Conservation (phyloP, 2,888 invertebrate genomes). For the Acrobasis suavella region DNA sequence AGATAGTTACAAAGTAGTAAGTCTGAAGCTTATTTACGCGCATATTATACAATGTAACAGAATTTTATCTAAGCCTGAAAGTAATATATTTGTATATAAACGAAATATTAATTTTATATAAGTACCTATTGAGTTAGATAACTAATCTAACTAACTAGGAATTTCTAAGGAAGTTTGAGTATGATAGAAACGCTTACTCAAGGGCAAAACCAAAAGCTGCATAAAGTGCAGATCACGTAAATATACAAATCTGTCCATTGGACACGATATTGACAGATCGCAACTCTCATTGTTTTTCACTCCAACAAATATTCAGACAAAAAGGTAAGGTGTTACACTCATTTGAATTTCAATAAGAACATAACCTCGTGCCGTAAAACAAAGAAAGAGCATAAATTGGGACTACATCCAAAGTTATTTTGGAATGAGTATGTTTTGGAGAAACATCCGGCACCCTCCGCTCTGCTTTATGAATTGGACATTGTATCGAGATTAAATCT, state of each 20-base stretch:
- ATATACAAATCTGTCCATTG: slow-evolving; percentile 14
- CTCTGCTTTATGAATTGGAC: slow-evolving; percentile 56
- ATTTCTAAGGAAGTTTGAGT: background rate
- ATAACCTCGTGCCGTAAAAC: slow-evolving; percentile 42
- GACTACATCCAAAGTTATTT: slow-evolving; percentile 60
- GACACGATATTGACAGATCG: slow-evolving; percentile 10
- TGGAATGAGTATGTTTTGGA: slow-evolving; percentile 55
- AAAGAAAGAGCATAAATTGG: slow-evolving; percentile 51
- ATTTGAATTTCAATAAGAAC: slow-evolving; percentile 32
- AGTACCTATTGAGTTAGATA: too few relatives aligned
- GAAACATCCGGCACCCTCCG: slow-evolving; percentile 64
- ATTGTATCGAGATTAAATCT: slow-evolving; percentile 46
- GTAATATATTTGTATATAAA: too few relatives aligned
- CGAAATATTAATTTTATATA: too few relatives aligned
- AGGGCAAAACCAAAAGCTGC: slow-evolving; percentile 8
- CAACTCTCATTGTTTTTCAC: slow-evolving; percentile 8
- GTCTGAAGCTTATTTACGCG: too few relatives aligned
- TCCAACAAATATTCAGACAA: slow-evolving; percentile 18
- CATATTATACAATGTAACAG: too few relatives aligned
- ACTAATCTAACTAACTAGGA: background rate
- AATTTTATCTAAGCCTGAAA: too few relatives aligned
- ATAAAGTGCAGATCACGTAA: slow-evolving; percentile 17
- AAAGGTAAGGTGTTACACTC: slow-evolving; percentile 23
- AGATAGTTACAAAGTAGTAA: background rate
- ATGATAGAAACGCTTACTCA: background rate